Evolutionary conservation across 2,888 invertebrate genomes (phyloP).

Genomic region (Lysandra coridon): DNA sequence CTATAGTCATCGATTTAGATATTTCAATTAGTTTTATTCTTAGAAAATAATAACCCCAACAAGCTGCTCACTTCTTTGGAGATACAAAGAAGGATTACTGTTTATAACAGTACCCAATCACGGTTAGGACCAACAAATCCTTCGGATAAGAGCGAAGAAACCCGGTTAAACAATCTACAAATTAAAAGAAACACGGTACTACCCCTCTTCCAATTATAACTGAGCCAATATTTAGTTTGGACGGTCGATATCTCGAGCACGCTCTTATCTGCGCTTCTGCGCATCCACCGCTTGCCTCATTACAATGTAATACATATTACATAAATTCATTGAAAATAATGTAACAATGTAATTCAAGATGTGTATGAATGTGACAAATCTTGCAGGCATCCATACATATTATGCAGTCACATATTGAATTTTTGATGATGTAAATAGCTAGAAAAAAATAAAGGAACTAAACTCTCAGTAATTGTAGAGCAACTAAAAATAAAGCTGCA

Average conservation of each 20-base stretch:
- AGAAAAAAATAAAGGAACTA: no score
- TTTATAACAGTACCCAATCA: not conserved
- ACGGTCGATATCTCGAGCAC: slow-evolving; percentile 20
- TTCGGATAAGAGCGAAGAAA: slow-evolving; percentile 30
- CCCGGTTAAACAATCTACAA: slow-evolving; percentile 43
- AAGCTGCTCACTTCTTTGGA: not conserved
- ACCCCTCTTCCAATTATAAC: slow-evolving; percentile 62
- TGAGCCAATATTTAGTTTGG: slow-evolving; percentile 55
- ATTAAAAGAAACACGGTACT: slow-evolving; percentile 48
- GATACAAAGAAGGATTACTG: not conserved
- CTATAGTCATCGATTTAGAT: not conserved
- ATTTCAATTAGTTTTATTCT: not conserved
- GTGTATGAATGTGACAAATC: no score
- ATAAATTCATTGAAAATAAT: not conserved
- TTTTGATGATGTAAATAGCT: no score
- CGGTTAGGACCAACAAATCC: slow-evolving; percentile 28
- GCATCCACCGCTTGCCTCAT: not conserved
- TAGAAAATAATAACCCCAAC: not conserved
- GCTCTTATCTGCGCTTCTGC: not conserved
- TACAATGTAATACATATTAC: not conserved
- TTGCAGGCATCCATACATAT: no score
- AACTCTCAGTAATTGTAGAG: not conserved
- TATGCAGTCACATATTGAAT: no score
- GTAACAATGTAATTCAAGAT: no score
- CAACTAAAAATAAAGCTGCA: not conserved